Base-by-base conservation (phyloP, 2,888 invertebrate species). In the Cremastobaeus sp. region DNA sequence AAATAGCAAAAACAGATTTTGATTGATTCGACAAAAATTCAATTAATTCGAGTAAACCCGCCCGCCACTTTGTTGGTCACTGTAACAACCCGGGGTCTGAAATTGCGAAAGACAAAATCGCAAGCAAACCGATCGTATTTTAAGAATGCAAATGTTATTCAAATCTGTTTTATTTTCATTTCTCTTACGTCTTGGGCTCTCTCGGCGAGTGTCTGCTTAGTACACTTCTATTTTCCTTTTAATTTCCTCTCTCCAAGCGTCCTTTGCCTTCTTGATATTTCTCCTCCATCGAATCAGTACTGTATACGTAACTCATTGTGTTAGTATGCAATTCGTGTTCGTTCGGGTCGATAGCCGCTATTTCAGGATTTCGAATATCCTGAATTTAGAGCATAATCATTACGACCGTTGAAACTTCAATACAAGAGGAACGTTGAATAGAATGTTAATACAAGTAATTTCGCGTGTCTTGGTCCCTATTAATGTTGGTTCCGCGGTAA, bases 401-500 rank as follows among this genome's bases (percentile, higher is more conserved):
- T 59, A 74, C 69, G 69, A 74, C 62, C 47, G 59, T 57, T 64
- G 71, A 64, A 74, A 71, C 50, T 62, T 69, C 48, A 55, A 59
- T 68, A 64, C 66, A 70, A 62, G 66, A 62, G 64, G 32, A 48
- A 64, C 65, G 66, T 60, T 69, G 59, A 65, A 69, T 66, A 69
- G 69, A 74, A 68, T 81, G 77, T 82, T 82, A 82, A 81, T 82
- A 80, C 81, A 72, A 72, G 71, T 65, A 72, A 72, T 73, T 73
- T 73, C 41, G 47, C 47, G 50, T 73, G 47, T 50, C 62, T 73
- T 50, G 43, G 54, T 41, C 66, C 50, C 50, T 52, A 68, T 73
- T 68, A 73, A 60, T 55, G 62, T 52, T 43, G 41, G 3, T 15
- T 35, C 47, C 73, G 76, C 70, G 68, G 74, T 65, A 72, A 72